These are phyloP conservation scores for Tichodroma muraria DNA, from an alignment of 2,113 vertebrate species.

Conservation along the genomic window DNA sequence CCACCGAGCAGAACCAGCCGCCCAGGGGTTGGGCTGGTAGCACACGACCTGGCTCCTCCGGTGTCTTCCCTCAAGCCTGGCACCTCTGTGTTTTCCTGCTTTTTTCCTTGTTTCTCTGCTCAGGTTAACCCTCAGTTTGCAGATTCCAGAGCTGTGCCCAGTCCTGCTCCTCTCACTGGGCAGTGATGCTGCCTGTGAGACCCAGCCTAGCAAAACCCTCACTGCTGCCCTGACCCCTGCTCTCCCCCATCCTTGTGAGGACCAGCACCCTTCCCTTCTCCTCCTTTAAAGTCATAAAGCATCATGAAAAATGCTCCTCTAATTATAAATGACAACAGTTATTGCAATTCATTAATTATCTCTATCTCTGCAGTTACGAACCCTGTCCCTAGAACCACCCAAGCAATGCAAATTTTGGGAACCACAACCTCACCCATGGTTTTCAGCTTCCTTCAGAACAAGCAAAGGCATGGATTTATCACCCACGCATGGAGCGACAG, in stretches of 20 bases:
- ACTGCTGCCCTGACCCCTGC: not conserved
- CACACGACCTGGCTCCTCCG: not conserved
- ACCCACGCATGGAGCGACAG: rapidly evolving
- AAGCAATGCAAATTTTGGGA: not conserved
- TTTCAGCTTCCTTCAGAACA: not conserved
- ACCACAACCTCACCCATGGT: not conserved
- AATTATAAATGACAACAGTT: not conserved
- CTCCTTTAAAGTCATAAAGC: not conserved
- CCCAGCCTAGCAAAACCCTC: not conserved
- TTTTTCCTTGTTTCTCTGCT: not conserved
- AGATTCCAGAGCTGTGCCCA: not conserved
- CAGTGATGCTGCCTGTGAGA: not conserved
- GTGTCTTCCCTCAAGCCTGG: not conserved
- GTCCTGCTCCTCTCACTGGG: rapidly evolving
- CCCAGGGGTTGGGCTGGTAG: not conserved
- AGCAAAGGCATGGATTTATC: not conserved
- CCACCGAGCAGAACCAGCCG: not conserved
- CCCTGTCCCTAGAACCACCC: not conserved
- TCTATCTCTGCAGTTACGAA: not conserved
- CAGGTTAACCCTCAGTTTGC: not conserved
- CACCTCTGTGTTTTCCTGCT: not conserved
- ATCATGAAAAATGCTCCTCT: not conserved
- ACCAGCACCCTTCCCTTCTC: not conserved
- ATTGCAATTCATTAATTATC: not conserved
- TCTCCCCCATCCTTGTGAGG: not conserved